Base-by-base conservation (phyloP, 2,888 invertebrate species). In the Thysanoteuthis rhombus region DNA sequence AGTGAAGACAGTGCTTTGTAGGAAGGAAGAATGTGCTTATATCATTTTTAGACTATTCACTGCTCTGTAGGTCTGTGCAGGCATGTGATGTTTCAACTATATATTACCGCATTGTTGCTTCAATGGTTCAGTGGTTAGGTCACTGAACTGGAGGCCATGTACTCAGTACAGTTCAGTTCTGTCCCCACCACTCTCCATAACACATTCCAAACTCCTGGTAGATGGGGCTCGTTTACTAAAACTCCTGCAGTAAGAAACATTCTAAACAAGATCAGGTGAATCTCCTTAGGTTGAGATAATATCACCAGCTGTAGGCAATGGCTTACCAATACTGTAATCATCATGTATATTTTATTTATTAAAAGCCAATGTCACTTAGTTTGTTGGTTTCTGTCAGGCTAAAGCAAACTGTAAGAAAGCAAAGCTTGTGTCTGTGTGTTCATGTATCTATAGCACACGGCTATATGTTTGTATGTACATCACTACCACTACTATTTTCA, bases 61-160 rank as follows among this genome's bases (percentile, higher is more conserved):
- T 75, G 75, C 75, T 75, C 36, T 75, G 36, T n/a, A 75, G 75
- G 75, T 75, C 75, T 75, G 75, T 75, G n/a, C 75, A 75, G 16
- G 75, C 2, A 75, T 75, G n/a, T 75, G 16, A 75, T n/a, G 75
- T 36, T 75, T 36, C 10, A 75, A 75, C 75, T 75, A 75, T 75
- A n/a, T 75, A 75, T 75, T 75, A n/a, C 36, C n/a, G 36, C 75
- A 75, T 75, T 75, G 75, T 75, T 75, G 12, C 16, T 75, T 75
- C 75, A 75, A 75, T 75, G 75, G 75, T n/a, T 75, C 75, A 75
- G n/a, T 75, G n/a, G 75, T 75, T n/a, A 75, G 75, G 75, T 75
- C 75, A n/a, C 25, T 75, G 75, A 75, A 75, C 75, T 36, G 75
- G 75, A 36, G 75, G 75, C 25, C 19, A 16, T 16, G 16, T 36